A percentile compares a stretch with the other conserved stretches of the same genome.
Conservation (phyloP, 1,140 invertebrate species). For the Theocolax elegans region DNA sequence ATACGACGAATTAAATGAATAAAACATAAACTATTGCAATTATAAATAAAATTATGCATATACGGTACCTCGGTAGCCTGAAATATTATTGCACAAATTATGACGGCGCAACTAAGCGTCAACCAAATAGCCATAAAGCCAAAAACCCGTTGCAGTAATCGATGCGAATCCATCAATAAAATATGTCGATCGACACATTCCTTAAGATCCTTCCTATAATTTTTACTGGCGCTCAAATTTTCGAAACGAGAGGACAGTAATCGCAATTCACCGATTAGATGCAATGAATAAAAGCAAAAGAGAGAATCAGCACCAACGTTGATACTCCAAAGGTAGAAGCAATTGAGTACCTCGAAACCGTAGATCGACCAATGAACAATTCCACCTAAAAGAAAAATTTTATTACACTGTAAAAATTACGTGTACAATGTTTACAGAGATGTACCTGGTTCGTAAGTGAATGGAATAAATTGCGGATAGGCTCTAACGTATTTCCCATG, state of each 20-base stretch:
- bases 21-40: too few relatives aligned
- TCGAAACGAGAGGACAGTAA: constrained; percentile 38
- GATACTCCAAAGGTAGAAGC: constrained; percentile 35
- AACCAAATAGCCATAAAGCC: constrained; percentile 46
- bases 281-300: constrained; percentile 48
- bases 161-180: constrained; percentile 32
- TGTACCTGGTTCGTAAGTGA: constrained; percentile 26
- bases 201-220: constrained; percentile 23
- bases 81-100: constrained; percentile 50
- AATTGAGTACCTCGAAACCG: constrained; percentile 32
- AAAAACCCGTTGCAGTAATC: constrained; percentile 46
- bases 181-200: constrained; percentile 35
- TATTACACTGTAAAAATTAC: too few relatives aligned
- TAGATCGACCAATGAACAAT: constrained; percentile 42
- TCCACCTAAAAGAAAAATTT: constrained; percentile 18
- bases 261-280: constrained; percentile 44
- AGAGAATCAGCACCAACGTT: constrained; percentile 48
- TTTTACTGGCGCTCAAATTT: constrained; percentile 29
- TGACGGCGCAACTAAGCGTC: constrained; percentile 44
- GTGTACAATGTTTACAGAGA: too few relatives aligned
- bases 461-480: constrained; percentile 12
- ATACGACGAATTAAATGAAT: too few relatives aligned
- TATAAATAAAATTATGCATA: too few relatives aligned
- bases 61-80: constrained; percentile 47
- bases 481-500: constrained; percentile 10